phyloP scores from a whole-genome alignment of 2,797 vertebrate genomes.

The Cephalopachus bancanus region DNA sequence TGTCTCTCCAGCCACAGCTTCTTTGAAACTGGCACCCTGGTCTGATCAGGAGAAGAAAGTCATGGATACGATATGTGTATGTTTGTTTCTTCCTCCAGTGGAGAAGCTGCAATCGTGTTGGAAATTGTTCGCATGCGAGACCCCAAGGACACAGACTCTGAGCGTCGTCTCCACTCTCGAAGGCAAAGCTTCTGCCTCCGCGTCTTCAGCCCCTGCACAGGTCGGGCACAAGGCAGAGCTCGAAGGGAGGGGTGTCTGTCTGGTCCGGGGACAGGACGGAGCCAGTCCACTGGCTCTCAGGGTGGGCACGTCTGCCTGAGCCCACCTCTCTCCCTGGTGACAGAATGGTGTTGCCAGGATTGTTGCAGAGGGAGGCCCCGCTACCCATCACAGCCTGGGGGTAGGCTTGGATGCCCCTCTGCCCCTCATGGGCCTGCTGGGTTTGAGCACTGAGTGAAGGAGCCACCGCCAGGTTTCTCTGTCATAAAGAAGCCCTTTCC shows the following conservation, averaged over 20 bases:
- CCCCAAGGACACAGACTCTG: not conserved
- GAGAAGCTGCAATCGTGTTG: not conserved
- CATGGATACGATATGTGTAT: not conserved
- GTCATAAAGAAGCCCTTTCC: not conserved
- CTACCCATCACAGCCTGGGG: not conserved
- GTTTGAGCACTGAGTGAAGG: not conserved
- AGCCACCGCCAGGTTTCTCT: not conserved
- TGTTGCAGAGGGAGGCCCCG: not conserved
- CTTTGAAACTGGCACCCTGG: not conserved
- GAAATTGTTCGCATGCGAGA: not conserved
- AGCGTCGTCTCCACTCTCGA: not conserved
- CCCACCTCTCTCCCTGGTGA: not conserved
- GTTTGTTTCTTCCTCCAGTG: not conserved
- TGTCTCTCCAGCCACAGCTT: not conserved
- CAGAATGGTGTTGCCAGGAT: not conserved
- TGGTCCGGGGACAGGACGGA: no score
- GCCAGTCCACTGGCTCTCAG: not conserved
- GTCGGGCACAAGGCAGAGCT: not conserved
- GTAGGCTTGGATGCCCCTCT: fast-evolving
- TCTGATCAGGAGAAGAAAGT: not conserved
- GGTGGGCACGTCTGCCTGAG: not conserved
- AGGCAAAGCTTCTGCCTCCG: not conserved
- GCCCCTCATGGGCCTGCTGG: no score
- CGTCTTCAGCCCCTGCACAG: not conserved
- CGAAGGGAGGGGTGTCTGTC: not conserved